Evolutionary conservation across 2,888 invertebrate genomes (phyloP).

Genomic region (Diloba caeruleocephala): DNA sequence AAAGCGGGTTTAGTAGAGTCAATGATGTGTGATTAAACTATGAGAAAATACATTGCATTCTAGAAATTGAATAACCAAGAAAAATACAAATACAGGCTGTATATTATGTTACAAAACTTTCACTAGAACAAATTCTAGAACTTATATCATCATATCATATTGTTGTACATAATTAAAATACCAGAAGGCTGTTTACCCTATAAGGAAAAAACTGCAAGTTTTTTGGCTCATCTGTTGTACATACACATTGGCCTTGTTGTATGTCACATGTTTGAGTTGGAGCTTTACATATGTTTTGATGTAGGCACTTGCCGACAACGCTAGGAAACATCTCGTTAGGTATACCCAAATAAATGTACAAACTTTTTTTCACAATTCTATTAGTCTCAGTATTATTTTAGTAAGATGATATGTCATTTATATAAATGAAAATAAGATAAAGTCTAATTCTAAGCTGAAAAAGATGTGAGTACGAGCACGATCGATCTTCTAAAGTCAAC

Average conservation of each 20-base stretch:
- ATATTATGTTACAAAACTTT: background rate
- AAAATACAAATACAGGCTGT: too few relatives aligned
- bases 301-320: constrained; percentile 21
- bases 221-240: constrained; percentile 8
- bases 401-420: too few relatives aligned
- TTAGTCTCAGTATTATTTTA: too few relatives aligned
- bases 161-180: constrained; percentile 1
- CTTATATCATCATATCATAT: too few relatives aligned
- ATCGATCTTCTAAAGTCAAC: constrained; percentile 47
- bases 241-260: constrained; percentile 4
- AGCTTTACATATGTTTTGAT: constrained; percentile 12
- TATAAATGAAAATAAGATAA: background rate
- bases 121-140: background rate
- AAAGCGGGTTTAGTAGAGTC: too few relatives aligned
- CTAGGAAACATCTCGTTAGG: constrained; percentile 23
- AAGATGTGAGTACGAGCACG: constrained; percentile 9
- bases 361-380: too few relatives aligned
- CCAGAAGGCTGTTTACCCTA: background rate
- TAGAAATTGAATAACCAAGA: too few relatives aligned
- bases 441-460: constrained; percentile 1
- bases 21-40: too few relatives aligned
- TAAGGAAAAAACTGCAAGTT: constrained; percentile 3
- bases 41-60: too few relatives aligned
- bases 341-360: too few relatives aligned
- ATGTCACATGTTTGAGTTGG: background rate